Evolutionary conservation across 2,113 vertebrate species (phyloP).

Genomic region (Barbus barbus): DNA sequence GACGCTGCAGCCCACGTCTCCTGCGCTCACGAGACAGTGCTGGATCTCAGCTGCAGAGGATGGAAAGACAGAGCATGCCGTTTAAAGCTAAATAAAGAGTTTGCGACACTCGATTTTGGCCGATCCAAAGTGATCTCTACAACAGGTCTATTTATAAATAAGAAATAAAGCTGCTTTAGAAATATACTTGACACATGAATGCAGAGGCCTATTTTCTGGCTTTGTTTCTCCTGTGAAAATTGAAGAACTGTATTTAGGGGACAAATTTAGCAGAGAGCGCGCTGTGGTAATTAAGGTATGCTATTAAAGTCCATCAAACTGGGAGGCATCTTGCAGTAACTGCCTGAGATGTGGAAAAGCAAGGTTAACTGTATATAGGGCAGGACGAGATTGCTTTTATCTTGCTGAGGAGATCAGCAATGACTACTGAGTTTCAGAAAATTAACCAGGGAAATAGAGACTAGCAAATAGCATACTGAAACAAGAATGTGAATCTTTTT

Average conservation of each 20-base stretch:
- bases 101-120: not conserved
- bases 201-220: constrained; percentile 31
- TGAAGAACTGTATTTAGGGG: constrained; percentile 53
- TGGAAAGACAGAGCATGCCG: constrained; percentile 34
- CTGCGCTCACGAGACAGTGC: constrained; percentile 94
- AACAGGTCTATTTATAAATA: no score
- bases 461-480: not conserved
- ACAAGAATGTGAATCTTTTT: constrained; percentile 53
- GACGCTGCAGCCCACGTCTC: constrained; percentile 96
- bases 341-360: constrained; percentile 38
- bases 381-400: constrained; percentile 38
- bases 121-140: not conserved
- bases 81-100: not conserved
- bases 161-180: constrained; percentile 4
- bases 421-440: constrained; percentile 1
- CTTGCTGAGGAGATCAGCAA: constrained; percentile 12
- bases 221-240: constrained; percentile 49
- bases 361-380: constrained; percentile 46
- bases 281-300: constrained; percentile 57
- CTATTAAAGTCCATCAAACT: constrained; percentile 53
- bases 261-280: constrained; percentile 46
- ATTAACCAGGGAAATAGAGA: constrained; percentile 23
- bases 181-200: constrained; percentile 21
- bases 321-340: constrained; percentile 47
- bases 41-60: constrained; percentile 89